Conservation (phyloP, 2,797 vertebrate genomes). For the Microctenopoma lineatum region DNA sequence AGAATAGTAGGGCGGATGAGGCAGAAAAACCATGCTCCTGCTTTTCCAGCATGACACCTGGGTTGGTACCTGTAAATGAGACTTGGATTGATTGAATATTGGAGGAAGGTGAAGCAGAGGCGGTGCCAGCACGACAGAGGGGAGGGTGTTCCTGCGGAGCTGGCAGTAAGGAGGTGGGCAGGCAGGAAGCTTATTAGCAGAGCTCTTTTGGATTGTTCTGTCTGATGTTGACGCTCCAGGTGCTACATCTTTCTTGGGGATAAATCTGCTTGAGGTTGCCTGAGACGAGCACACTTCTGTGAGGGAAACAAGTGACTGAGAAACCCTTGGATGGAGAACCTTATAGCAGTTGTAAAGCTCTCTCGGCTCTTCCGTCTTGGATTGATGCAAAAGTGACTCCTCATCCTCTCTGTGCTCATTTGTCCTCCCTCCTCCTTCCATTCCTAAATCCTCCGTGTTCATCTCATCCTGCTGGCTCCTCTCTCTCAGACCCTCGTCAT, state of each 20-base stretch:
- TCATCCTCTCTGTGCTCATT: conserved; percentile 18
- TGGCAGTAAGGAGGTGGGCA: conserved; percentile 16
- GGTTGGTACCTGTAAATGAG: conserved; percentile 52
- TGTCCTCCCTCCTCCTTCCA: conserved; percentile 1
- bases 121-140: conserved; percentile 55
- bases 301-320: conserved; percentile 42
- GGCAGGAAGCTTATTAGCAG: conserved; percentile 29
- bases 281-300: conserved; percentile 25
- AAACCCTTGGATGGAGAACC: conserved; percentile 17
- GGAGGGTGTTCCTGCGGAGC: conserved; percentile 77
- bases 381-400: conserved; percentile 5
- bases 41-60: conserved; percentile 16
- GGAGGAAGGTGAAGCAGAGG: conserved; percentile 70
- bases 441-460: conserved; percentile 15
- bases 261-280: neutral
- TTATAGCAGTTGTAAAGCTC: conserved; percentile 5
- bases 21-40: conserved; percentile 40
- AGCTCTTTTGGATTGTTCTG: neutral
- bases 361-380: conserved; percentile 15
- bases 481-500: conserved; percentile 56
- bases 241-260: conserved; percentile 4
- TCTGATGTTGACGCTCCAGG: conserved; percentile 22
- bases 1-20: conserved; percentile 44
- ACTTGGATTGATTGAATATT: conserved; percentile 57
- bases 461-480: conserved; percentile 24